Percentiles rank a stretch among this genome's conserved stretches.
These are phyloP conservation scores for Paralinhomoeus sp. DNA, from an alignment of 2,888 invertebrate genomes.

Conservation along the genomic window DNA sequence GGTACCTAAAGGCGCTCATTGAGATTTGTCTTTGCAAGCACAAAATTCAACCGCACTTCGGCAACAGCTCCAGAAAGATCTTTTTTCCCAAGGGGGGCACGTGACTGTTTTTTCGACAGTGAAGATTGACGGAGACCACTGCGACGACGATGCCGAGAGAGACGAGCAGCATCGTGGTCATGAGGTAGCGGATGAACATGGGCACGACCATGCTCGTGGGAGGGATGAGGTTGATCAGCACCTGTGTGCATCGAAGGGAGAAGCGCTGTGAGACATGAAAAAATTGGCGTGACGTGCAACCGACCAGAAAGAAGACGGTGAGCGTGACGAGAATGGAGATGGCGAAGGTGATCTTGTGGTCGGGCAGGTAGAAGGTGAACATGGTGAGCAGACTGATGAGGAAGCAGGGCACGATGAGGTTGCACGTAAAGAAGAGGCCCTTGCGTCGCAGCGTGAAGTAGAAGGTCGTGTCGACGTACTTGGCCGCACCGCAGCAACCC, in stretches of 20 bases:
- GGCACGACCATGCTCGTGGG: slow-evolving; percentile 24
- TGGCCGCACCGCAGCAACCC: slow-evolving; percentile 23
- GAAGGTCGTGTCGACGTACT: slow-evolving; percentile 23
- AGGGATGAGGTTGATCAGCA: slow-evolving; percentile 22
- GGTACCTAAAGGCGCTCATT: too few relatives aligned
- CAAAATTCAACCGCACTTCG: slow-evolving; percentile 18
- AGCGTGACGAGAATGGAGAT: slow-evolving; percentile 24
- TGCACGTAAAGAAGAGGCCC: slow-evolving; percentile 23
- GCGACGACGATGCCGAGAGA: slow-evolving; percentile 9
- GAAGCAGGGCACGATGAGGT: slow-evolving; percentile 24
- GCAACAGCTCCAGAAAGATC: slow-evolving; percentile 18
- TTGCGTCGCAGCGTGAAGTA: slow-evolving; percentile 19
- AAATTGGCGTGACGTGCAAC: neutral
- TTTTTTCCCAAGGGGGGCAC: slow-evolving; percentile 23
- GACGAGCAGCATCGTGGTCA: slow-evolving; percentile 24
- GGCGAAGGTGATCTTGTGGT: slow-evolving; percentile 26
- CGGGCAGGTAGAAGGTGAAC: slow-evolving; percentile 24
- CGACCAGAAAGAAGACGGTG: slow-evolving; percentile 25
- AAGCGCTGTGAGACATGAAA: neutral
- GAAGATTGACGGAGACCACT: slow-evolving; percentile 22
- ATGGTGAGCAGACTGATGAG: slow-evolving; percentile 23
- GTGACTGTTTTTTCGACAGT: slow-evolving; percentile 20
- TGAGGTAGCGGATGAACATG: slow-evolving; percentile 25
- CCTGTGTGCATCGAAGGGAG: slow-evolving; percentile 7
- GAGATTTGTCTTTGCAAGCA: too few relatives aligned